Percentiles rank a stretch among this genome's conserved stretches.
Evolutionary conservation across 1,140 invertebrate genomes (phyloP).

Genomic region (Drosophila triauraria): DNA sequence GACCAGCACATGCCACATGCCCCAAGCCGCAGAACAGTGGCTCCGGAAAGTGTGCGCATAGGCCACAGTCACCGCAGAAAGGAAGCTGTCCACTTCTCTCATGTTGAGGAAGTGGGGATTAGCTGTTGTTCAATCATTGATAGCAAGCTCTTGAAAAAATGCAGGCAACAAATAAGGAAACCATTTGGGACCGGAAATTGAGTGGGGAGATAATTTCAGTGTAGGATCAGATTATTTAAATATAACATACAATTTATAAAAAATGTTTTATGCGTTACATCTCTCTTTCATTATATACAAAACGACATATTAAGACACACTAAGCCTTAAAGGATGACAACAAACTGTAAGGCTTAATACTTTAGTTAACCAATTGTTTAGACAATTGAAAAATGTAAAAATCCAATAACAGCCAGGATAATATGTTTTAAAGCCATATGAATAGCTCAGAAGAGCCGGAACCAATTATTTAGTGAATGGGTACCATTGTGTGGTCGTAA

Average conservation of each 20-base stretch:
- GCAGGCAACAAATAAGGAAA: not conserved
- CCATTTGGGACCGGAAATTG: not conserved
- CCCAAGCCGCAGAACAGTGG: conserved; percentile 19
- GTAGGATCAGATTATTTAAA: too few relatives aligned
- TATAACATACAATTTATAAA: too few relatives aligned
- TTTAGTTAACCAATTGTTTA: not conserved
- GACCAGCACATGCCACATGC: conserved; percentile 11
- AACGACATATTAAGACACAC: not conserved
- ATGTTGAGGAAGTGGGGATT: not conserved
- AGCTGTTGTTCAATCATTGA: not conserved
- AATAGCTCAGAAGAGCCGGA: conserved; percentile 6
- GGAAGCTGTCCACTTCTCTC: not conserved
- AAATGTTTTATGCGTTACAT: not conserved
- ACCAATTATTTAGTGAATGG: conserved; percentile 9
- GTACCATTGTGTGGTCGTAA: not conserved
- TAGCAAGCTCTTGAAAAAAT: not conserved
- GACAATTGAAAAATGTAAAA: not conserved
- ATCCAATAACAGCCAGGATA: not conserved
- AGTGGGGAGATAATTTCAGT: not conserved
- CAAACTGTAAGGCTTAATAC: not conserved
- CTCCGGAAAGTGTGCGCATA: conserved; percentile 9
- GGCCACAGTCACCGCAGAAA: conserved; percentile 9
- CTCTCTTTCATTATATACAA: not conserved
- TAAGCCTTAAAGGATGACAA: not conserved
- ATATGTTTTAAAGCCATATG: not conserved